Conservation (phyloP, 2,797 vertebrate species). For the Ptychobarbus kaznakovi region DNA sequence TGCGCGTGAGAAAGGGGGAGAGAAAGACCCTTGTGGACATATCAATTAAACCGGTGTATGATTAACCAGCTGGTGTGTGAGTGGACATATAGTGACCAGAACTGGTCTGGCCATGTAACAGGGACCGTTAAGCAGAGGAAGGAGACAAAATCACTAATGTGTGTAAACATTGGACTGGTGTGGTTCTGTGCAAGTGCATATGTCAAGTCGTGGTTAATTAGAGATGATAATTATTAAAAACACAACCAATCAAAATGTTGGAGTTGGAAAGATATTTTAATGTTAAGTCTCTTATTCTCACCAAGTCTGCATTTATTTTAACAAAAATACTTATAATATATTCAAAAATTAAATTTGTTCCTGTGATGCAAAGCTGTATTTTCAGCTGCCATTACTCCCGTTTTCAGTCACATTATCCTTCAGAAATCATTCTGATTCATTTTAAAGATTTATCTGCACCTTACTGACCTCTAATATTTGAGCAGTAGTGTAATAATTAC, state of each 20-base stretch:
- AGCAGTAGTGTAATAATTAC: neutral
- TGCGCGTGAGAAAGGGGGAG: constrained; percentile 43
- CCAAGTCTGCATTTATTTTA: neutral
- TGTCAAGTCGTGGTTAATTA: neutral
- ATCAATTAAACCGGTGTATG: constrained; percentile 75
- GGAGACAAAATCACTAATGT: constrained; percentile 9
- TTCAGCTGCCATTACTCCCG: neutral
- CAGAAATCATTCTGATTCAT: neutral
- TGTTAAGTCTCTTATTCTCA: neutral
- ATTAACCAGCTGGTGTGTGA: constrained; percentile 72
- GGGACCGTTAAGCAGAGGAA: constrained; percentile 37
- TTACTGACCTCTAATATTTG: neutral
- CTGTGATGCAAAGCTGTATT: neutral
- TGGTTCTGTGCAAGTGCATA: too few relatives aligned
- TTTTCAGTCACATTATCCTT: neutral
- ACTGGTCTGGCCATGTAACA: constrained; percentile 37
- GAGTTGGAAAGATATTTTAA: too few relatives aligned
- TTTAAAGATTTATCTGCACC: neutral
- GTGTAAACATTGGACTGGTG: neutral
- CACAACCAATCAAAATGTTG: neutral
- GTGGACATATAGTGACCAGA: constrained; percentile 53
- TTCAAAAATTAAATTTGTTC: neutral
- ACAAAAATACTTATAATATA: neutral
- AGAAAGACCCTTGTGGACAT: constrained; percentile 71
- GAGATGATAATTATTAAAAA: neutral